Base-by-base conservation (phyloP, 2,797 vertebrate genomes). In the Geotria australis region DNA sequence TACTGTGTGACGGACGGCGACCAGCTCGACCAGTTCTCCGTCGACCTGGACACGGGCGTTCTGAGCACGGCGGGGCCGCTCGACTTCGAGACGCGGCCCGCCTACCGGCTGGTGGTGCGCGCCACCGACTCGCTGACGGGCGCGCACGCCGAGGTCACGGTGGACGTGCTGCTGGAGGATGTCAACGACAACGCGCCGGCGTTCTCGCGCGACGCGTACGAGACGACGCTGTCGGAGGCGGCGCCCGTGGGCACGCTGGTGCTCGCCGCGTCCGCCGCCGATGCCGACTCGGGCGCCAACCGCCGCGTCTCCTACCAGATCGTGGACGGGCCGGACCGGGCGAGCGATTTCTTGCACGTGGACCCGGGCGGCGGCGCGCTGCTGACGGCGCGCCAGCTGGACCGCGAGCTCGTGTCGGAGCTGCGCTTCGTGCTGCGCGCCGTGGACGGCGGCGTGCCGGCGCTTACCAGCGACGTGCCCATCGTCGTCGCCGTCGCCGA, bases 1-100 rank as follows among this genome's bases (percentile, higher is more conserved):
- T 98, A 96, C 67, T 86, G 88, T 38, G 84, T 96, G 56, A 77
- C 82, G 1, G 83, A 91, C 10, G 89, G 89, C 56, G 85, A 95
- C 67, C 77, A 73, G 3, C 77, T 71, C 59, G 75, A 81, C 59
- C 83, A 91, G 58, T 96, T 94, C 66, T 82, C 85, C 62, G 76
- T 98, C 2, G 88, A 91, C 60, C 96, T 96, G 71, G 82, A 96
- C 66, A 94, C 85, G 1, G 91, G 91, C 47, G 76, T 96, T 62
- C 75, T 98, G 59, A 85, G 78, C 64, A 77, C 96, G 46, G 69
- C 83, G 58, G 77, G 83, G 60, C 70, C 74, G 53, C 67, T 98
- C 65, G 86, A 98, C 69, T 85, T 82, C 60, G 89, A 98, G 74
- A 58, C 69, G 46, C 74, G 65, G 12, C 66, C 78, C 3, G 71